Evolutionary conservation across 2,888 invertebrate genomes (phyloP).

Genomic region (Lamproptera curius): DNA sequence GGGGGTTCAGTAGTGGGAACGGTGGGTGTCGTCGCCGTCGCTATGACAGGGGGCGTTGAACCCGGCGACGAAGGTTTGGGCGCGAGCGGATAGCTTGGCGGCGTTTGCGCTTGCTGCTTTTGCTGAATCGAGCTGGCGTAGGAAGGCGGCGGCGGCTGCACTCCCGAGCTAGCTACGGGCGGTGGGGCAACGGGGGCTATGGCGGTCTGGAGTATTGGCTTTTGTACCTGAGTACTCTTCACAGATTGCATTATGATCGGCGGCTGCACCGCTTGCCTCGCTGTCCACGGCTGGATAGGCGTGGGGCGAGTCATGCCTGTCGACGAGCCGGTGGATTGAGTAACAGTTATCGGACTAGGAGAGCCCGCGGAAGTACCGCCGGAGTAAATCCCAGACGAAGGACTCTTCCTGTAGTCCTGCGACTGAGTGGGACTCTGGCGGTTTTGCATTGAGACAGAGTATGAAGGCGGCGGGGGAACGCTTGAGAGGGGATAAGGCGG

Average conservation of each 20-base stretch:
- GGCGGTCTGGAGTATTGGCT: slow-evolving; percentile 96
- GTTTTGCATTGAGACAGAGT: slow-evolving; percentile 91
- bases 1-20: slow-evolving; percentile 93
- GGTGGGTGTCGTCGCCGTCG: slow-evolving; percentile 61
- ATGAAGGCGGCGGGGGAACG: slow-evolving; percentile 88
- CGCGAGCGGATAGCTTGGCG: slow-evolving; percentile 70
- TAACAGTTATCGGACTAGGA: slow-evolving; percentile 88
- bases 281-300: slow-evolving; percentile 90
- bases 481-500: slow-evolving; percentile 82
- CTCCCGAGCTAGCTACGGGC: slow-evolving; percentile 67
- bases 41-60: slow-evolving; percentile 60
- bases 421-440: slow-evolving; percentile 92
- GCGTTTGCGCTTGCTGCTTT: slow-evolving; percentile 75
- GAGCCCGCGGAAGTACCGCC: slow-evolving; percentile 90
- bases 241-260: slow-evolving; percentile 98
- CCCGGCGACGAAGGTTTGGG: slow-evolving; percentile 76
- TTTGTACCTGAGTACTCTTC: slow-evolving; percentile 96
- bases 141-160: slow-evolving; percentile 86
- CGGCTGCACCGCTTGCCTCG: slow-evolving; percentile 92
- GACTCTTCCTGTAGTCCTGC: slow-evolving; percentile 90
- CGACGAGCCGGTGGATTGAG: slow-evolving; percentile 79
- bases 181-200: slow-evolving; percentile 92
- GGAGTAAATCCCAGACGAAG: slow-evolving; percentile 91
- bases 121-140: slow-evolving; percentile 90
- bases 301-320: slow-evolving; percentile 86